phyloP scores from a whole-genome alignment of 1,140 invertebrate genomes.

The Hycleus phaleratus region DNA sequence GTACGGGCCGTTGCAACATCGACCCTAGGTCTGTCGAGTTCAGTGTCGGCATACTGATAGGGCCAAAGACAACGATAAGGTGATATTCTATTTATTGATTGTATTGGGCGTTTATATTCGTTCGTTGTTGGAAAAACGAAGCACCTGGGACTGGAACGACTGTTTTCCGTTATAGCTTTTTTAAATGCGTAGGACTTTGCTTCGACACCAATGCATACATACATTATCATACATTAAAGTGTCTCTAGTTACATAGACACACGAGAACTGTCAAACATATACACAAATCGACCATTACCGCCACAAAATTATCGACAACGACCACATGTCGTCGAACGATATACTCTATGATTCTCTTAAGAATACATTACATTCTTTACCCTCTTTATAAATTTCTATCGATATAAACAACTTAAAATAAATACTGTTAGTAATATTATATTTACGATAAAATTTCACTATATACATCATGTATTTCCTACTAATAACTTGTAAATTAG shows the following conservation, averaged over 20 bases:
- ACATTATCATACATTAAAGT: slow-evolving; percentile 14
- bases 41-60: slow-evolving; percentile 17
- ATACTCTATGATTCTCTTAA: too few species aligned
- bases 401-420: too few species aligned
- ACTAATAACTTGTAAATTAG: too few species aligned
- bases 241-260: slow-evolving; percentile 10
- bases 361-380: too few species aligned
- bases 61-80: slow-evolving; percentile 22
- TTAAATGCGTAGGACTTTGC: slow-evolving; percentile 6
- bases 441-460: too few species aligned
- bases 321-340: too few species aligned
- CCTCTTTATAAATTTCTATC: too few species aligned
- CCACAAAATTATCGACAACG: too few species aligned
- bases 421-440: too few species aligned
- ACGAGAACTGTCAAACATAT: neutral
- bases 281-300: too few species aligned
- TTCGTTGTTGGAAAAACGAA: slow-evolving; percentile 22
- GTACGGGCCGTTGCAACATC: slow-evolving; percentile 15
- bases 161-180: slow-evolving; percentile 10
- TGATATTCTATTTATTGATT: slow-evolving; percentile 26
- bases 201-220: slow-evolving; percentile 10
- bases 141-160: slow-evolving; percentile 22
- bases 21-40: neutral
- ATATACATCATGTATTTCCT: too few species aligned
- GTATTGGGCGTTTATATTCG: slow-evolving; percentile 28